A percentile compares a stretch with the other conserved stretches of the same genome.
phyloP scores from a whole-genome alignment of 53 echinoderm and acorn worm genomes.

The Glandiceps talaboti region DNA sequence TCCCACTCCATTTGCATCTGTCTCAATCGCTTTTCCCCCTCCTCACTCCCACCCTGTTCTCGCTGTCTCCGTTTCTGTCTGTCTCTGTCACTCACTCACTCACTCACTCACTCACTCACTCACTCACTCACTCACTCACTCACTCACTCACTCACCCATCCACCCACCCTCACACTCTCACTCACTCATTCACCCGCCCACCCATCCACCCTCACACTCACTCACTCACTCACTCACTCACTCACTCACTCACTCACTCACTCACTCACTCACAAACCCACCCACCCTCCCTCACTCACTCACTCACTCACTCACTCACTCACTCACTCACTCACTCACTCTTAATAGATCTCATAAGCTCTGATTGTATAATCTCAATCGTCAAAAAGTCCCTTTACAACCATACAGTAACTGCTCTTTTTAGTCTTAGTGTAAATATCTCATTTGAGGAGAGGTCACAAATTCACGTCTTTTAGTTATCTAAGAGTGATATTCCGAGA shows the following conservation, averaged over 20 bases:
- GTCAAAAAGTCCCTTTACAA: too few relatives aligned
- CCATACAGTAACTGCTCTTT: too few relatives aligned
- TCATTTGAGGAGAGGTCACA: too few relatives aligned
- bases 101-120: background rate
- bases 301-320: background rate
- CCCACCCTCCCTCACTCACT: background rate
- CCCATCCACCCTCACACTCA: background rate
- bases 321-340: background rate
- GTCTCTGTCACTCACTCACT: background rate
- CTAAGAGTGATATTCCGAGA: too few relatives aligned
- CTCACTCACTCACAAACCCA: background rate
- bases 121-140: background rate
- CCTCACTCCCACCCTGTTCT: too few relatives aligned
- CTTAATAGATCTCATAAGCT: too few relatives aligned
- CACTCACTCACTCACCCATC: background rate
- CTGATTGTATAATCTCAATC: too few relatives aligned
- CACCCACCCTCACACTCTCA: background rate
- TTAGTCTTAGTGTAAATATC: too few relatives aligned
- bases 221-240: background rate
- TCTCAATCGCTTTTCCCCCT: too few relatives aligned
- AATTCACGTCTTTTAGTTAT: too few relatives aligned
- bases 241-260: background rate
- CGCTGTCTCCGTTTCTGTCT: too few relatives aligned
- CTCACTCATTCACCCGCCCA: background rate
- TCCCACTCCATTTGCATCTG: too few relatives aligned